Evolutionary conservation across 2,888 invertebrate species (phyloP).

Genomic region (Acutogordius australiensis): DNA sequence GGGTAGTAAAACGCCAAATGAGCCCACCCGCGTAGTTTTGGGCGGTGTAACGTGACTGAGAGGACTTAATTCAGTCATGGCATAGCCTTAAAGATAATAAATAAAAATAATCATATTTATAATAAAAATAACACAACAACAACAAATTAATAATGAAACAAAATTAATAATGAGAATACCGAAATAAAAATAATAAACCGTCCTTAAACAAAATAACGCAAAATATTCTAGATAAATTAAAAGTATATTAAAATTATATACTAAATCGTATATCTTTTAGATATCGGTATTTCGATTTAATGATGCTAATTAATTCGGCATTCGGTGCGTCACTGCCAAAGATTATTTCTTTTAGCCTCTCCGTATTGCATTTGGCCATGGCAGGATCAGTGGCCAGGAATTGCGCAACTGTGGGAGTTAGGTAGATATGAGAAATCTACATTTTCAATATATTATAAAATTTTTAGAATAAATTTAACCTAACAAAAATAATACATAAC

Average conservation of each 20-base stretch:
- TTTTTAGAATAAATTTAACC: too few relatives aligned
- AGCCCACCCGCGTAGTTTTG: not conserved
- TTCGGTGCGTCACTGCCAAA: not conserved
- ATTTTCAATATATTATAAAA: too few relatives aligned
- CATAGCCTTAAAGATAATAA: too few relatives aligned
- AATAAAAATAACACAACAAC: too few relatives aligned
- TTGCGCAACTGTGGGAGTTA: not conserved
- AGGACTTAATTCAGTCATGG: slow-evolving; percentile 1
- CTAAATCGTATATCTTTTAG: not conserved
- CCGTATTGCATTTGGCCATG: not conserved
- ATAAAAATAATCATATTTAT: too few relatives aligned
- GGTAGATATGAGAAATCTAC: slow-evolving; percentile 6
- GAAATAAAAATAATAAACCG: too few relatives aligned
- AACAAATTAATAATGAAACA: too few relatives aligned
- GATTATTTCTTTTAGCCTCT: not conserved
- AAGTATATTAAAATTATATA: too few relatives aligned
- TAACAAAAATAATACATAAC: too few relatives aligned
- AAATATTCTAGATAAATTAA: too few relatives aligned
- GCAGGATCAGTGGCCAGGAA: not conserved
- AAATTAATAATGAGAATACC: too few relatives aligned
- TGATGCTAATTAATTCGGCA: not conserved
- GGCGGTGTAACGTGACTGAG: slow-evolving; percentile 8
- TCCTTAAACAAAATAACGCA: too few relatives aligned
- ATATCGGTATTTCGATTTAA: not conserved
- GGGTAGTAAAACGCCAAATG: not conserved